Conservation (phyloP, 2,888 invertebrate genomes). For the Latrodectus elegans region DNA sequence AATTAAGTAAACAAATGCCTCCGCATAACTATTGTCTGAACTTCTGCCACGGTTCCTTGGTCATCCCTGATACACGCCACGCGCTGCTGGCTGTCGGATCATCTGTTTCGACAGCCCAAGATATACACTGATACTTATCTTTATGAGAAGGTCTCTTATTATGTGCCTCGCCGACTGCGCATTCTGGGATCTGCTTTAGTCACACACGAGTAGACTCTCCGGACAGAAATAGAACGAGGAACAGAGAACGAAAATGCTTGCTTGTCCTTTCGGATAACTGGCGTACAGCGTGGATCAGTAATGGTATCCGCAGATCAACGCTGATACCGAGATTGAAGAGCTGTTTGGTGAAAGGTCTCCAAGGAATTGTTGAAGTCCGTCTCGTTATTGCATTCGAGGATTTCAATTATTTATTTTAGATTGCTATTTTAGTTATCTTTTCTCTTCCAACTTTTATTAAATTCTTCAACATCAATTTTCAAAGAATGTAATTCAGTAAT, state of each 20-base stretch:
- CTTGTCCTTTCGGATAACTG: background rate
- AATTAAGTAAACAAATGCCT: slow-evolving; percentile 1
- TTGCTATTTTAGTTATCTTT: no score
- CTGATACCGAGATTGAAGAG: background rate
- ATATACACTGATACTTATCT: slow-evolving; percentile 34
- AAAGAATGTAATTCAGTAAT: no score
- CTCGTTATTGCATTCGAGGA: background rate
- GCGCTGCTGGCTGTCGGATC: slow-evolving; percentile 33
- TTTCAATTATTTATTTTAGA: no score
- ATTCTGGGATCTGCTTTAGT: background rate
- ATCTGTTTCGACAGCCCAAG: slow-evolving; percentile 43
- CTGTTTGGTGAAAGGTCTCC: background rate
- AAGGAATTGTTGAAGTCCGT: background rate
- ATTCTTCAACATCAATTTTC: no score
- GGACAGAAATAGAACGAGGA: background rate
- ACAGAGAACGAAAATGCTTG: slow-evolving; percentile 1
- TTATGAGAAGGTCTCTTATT: slow-evolving; percentile 9
- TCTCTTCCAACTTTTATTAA: no score
- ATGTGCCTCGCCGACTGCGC: slow-evolving; percentile 29
- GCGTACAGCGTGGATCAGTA: background rate
- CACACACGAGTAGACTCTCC: background rate
- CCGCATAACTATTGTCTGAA: background rate
- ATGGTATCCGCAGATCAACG: background rate
- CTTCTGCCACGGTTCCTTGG: slow-evolving; percentile 24
- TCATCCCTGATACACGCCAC: slow-evolving; percentile 26